These are phyloP conservation scores for Caenorhabditis imperialis DNA, from an alignment of 2,888 invertebrate genomes.

Conservation along the genomic window DNA sequence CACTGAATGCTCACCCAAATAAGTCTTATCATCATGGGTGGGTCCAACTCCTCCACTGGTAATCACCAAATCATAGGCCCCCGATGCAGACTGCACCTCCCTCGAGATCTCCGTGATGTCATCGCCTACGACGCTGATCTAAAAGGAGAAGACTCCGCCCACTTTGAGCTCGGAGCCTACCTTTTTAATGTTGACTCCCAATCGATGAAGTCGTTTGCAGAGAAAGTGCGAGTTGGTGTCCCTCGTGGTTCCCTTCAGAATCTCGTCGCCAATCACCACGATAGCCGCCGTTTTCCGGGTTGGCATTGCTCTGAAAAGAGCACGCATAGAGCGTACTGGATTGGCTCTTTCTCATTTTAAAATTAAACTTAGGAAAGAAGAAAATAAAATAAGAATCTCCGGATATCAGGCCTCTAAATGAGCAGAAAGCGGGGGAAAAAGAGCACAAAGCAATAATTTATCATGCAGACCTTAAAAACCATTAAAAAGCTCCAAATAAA, in stretches of 20 bases:
- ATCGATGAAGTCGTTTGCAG: constrained; percentile 82
- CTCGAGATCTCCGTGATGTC: constrained; percentile 83
- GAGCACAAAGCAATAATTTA: too few relatives aligned
- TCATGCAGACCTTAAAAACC: too few relatives aligned
- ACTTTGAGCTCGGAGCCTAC: too few relatives aligned
- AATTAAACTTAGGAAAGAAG: too few relatives aligned
- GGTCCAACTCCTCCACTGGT: constrained; percentile 87
- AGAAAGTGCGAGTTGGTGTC: constrained; percentile 85
- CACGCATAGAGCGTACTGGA: constrained; percentile 17
- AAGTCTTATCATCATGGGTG: constrained; percentile 87
- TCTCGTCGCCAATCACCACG: constrained; percentile 86
- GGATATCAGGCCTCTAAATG: too few relatives aligned
- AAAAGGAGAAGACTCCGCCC: neutral
- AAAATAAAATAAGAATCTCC: too few relatives aligned
- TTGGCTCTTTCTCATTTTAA: too few relatives aligned
- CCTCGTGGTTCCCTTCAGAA: constrained; percentile 84
- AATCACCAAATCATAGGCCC: constrained; percentile 81
- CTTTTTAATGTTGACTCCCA: constrained; percentile 83
- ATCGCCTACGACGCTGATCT: constrained; percentile 84
- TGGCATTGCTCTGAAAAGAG: constrained; percentile 34
- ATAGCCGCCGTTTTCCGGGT: constrained; percentile 54
- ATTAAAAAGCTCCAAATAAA: too few relatives aligned
- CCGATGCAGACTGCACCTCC: constrained; percentile 81
- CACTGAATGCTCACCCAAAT: constrained; percentile 81
- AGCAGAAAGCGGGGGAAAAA: too few relatives aligned